phyloP scores from a whole-genome alignment of 2,113 vertebrate species.

The Axis porcinus region DNA sequence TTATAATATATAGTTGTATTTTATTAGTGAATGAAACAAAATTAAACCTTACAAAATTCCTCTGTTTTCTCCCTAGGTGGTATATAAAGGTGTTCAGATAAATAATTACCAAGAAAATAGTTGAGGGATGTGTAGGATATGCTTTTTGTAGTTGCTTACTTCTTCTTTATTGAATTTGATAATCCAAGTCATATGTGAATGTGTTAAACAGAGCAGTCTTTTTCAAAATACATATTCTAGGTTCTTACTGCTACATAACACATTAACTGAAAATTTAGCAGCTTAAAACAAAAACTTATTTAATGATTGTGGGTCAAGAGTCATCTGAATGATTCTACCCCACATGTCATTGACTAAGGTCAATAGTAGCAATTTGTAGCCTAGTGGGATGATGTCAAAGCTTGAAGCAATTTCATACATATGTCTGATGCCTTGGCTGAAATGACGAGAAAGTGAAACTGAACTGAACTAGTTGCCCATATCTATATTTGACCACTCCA shows the following conservation, averaged over 20 bases:
- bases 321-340: not conserved
- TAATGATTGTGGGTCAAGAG: not conserved
- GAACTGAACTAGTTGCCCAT: not conserved
- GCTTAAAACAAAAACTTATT: not conserved
- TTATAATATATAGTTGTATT: not conserved
- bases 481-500: not conserved
- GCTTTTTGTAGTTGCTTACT: not conserved
- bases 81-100: not conserved
- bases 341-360: not conserved
- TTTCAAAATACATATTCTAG: not conserved
- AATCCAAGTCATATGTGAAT: not conserved
- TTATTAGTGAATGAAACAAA: not conserved
- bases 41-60: not conserved
- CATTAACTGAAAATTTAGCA: not conserved
- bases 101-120: not conserved
- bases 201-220: not conserved
- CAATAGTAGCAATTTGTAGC: not conserved
- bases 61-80: not conserved
- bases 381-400: not conserved
- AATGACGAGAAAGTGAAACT: not conserved
- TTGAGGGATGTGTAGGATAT: not conserved
- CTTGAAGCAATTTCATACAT: not conserved
- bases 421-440: not conserved
- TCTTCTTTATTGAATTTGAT: not conserved
- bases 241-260: not conserved